These are phyloP conservation scores for Panurus biarmicus DNA, from an alignment of 2,113 vertebrate genomes.

Conservation along the genomic window DNA sequence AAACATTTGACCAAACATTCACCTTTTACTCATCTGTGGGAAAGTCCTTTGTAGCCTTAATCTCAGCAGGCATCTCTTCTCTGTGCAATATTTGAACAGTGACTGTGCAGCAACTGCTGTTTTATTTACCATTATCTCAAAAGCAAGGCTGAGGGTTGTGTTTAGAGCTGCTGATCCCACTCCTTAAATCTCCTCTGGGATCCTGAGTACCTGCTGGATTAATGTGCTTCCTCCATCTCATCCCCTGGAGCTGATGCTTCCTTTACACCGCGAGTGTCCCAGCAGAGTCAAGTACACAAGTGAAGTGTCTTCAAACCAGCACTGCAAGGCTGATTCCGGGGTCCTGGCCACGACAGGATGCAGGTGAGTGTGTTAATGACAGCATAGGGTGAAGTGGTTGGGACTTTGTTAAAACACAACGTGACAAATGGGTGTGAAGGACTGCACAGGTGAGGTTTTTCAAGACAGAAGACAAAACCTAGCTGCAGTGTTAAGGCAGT, in stretches of 20 bases:
- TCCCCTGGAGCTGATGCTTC: background rate
- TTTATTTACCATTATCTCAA: background rate
- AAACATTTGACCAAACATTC: background rate
- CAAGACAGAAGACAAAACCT: slow-evolving; percentile 8
- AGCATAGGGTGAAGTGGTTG: background rate
- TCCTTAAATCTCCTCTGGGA: background rate
- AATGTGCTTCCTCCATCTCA: background rate
- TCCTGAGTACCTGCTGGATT: background rate
- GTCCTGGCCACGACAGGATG: background rate
- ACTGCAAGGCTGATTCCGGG: background rate
- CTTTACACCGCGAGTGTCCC: background rate
- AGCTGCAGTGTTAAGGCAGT: slow-evolving; percentile 60
- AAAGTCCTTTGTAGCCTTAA: background rate
- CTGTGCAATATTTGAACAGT: background rate
- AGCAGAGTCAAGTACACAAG: background rate
- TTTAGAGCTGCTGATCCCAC: background rate
- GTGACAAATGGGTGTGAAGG: background rate
- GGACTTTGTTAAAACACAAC: background rate
- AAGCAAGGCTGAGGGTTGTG: background rate
- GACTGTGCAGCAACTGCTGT: background rate
- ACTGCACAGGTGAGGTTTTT: background rate
- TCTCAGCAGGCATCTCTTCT: slow-evolving; percentile 21
- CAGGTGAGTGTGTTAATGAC: background rate
- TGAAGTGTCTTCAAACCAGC: background rate
- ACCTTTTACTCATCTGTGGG: background rate